Evolutionary conservation across 2,888 invertebrate species (phyloP), one percentile per base, ranked within the genome.

Genomic region (Pachliopta kotzebuea): DNA sequence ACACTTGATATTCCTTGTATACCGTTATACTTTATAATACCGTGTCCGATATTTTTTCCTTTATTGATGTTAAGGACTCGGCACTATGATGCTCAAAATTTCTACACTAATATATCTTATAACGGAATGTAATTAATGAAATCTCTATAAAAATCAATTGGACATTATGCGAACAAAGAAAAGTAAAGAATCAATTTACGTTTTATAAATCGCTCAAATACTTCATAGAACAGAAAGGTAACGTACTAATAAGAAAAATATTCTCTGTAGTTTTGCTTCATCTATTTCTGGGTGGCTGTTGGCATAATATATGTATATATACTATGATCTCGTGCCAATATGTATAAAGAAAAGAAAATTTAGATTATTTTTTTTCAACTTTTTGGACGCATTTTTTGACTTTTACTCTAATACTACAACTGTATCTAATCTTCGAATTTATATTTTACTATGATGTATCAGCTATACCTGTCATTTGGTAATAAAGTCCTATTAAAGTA

Each of bases 401-500:
- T 7, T 42, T 18, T 45, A 45, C 45, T 6, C 37, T 37, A 9
- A 4, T 18, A 4, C 45, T 45, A n/a, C 45, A n/a, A n/a, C 8
- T n/a, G 45, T 45, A n/a, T 45, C n/a, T 11, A 45, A 45, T 45
- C n/a, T 45, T n/a, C 45, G 45, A 45, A 68, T 67, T 54, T 69
- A 66, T 69, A 64, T 68, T 66, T 20, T 23, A 52, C 50, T 50
- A 50, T 21, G 14, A 9, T 23, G 50, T 52, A 52, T 21, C 21
- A 52, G 11, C 14, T 52, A 21, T 21, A 52, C 11, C n/a, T 52
- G 7, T 20, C 21, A 2, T 52, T 52, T 69, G 56, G 62, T 65
- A 68, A 61, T 66, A 63, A 54, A 57, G 60, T 71, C 66, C 62
- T 63, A 60, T 56, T 65, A 65, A 56, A 69, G 66, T 68, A 66